Conservation (phyloP, 2,113 vertebrate genomes). For the Perccottus glenii region DNA sequence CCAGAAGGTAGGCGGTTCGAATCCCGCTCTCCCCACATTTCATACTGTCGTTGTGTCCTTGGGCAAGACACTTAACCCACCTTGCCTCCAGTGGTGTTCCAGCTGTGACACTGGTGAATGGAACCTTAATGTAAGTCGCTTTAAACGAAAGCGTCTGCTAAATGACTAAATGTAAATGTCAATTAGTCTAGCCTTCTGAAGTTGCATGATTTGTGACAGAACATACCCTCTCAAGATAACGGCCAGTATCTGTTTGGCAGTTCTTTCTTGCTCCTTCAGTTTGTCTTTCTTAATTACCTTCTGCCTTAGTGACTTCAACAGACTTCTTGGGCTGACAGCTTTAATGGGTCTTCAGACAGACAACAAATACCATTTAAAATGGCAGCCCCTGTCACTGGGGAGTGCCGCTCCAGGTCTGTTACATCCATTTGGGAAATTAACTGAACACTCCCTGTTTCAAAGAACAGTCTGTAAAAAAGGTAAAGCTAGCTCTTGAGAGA, state of each 20-base stretch:
- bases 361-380: slow-evolving; percentile 51
- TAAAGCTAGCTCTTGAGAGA: not conserved
- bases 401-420: slow-evolving; percentile 19
- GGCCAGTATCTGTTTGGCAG: slow-evolving; percentile 6
- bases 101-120: too few relatives aligned
- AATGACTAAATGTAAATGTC: too few relatives aligned
- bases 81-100: too few relatives aligned
- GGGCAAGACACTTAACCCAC: too few relatives aligned
- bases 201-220: not conserved
- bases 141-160: too few relatives aligned
- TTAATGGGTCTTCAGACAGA: slow-evolving; percentile 47
- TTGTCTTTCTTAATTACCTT: slow-evolving; percentile 26
- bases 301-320: slow-evolving; percentile 36
- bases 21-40: too few relatives aligned
- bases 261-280: slow-evolving; percentile 14
- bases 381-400: slow-evolving; percentile 38
- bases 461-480: slow-evolving; percentile 21
- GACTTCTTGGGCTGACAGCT: slow-evolving; percentile 41
- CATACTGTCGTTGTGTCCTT: too few relatives aligned
- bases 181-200: too few relatives aligned
- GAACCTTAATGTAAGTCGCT: too few relatives aligned
- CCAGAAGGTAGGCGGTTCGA: too few relatives aligned
- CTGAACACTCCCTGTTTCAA: slow-evolving; percentile 24
- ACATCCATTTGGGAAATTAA: slow-evolving; percentile 63
- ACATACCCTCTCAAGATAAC: slow-evolving; percentile 13